These are phyloP conservation scores for Sebastes diploproa DNA, from an alignment of 2,797 vertebrate species.

Conservation along the genomic window DNA sequence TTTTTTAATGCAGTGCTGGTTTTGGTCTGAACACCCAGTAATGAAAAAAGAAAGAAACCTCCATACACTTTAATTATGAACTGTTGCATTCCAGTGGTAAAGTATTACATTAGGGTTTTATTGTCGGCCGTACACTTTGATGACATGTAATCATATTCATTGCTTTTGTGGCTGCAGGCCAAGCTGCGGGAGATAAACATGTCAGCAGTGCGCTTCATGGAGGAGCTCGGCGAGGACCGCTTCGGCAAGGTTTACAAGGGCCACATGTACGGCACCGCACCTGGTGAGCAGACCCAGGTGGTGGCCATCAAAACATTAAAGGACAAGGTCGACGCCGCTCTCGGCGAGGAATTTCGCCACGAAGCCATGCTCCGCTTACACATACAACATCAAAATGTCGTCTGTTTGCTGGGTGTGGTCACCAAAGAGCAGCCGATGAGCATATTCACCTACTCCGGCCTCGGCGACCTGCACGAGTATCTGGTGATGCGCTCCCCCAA, in stretches of 20 bases:
- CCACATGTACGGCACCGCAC: constrained; percentile 89
- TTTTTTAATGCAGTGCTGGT: background rate
- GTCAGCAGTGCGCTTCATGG: constrained; percentile 93
- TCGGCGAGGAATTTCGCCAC: constrained; percentile 93
- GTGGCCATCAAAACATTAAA: constrained; percentile 96
- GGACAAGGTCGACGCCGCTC: constrained; percentile 90
- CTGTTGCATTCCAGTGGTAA: background rate
- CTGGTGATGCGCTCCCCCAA: constrained; percentile 95
- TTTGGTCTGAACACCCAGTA: background rate
- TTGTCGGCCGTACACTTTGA: constrained; percentile 2
- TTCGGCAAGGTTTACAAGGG: constrained; percentile 99
- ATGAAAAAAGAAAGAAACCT: background rate
- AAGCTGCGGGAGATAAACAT: constrained; percentile 94
- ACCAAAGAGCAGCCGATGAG: constrained; percentile 95
- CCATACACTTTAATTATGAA: background rate
- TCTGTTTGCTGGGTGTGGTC: constrained; percentile 91
- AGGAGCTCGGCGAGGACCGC: constrained; percentile 95
- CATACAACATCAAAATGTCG: constrained; percentile 93
- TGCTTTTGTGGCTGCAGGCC: constrained; percentile 73
- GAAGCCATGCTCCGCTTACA: constrained; percentile 90
- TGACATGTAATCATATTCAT: constrained; percentile 15
- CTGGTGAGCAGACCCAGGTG: constrained; percentile 91
- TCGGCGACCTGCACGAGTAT: constrained; percentile 95
- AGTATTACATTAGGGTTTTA: background rate
- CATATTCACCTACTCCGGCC: constrained; percentile 91